phyloP scores from a whole-genome alignment of 2,888 invertebrate genomes.

The Geotrupes spiniger region DNA sequence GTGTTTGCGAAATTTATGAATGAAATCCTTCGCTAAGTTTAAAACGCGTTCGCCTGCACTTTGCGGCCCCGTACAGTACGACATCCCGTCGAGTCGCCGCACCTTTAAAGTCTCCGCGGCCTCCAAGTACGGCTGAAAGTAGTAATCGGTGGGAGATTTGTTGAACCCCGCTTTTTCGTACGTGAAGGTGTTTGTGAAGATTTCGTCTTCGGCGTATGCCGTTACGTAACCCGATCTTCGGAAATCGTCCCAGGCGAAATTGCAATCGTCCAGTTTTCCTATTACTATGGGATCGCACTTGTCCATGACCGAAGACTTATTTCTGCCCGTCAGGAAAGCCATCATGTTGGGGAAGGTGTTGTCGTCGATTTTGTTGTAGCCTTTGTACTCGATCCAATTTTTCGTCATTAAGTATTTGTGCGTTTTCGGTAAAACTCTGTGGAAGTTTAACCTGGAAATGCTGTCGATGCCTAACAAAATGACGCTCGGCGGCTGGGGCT shows the following conservation, averaged over 20 bases:
- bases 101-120: slow-evolving; percentile 52
- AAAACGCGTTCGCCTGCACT: slow-evolving; percentile 66
- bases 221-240: slow-evolving; percentile 70
- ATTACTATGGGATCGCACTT: slow-evolving; percentile 53
- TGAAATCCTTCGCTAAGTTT: slow-evolving; percentile 67
- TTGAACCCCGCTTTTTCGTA: slow-evolving; percentile 70
- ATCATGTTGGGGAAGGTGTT: slow-evolving; percentile 89
- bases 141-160: slow-evolving; percentile 76
- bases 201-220: slow-evolving; percentile 76
- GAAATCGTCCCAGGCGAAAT: slow-evolving; percentile 77
- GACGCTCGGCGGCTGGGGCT: slow-evolving; percentile 56
- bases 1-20: slow-evolving; percentile 57
- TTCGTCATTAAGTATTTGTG: slow-evolving; percentile 61
- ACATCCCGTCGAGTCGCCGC: slow-evolving; percentile 9
- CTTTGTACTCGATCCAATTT: slow-evolving; percentile 38
- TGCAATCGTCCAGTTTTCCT: slow-evolving; percentile 65
- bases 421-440: slow-evolving; percentile 72
- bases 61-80: slow-evolving; percentile 59
- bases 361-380: slow-evolving; percentile 68
- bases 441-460: slow-evolving; percentile 74
- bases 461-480: slow-evolving; percentile 82
- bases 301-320: slow-evolving; percentile 48
- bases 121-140: slow-evolving; percentile 70
- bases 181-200: slow-evolving; percentile 71
- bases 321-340: slow-evolving; percentile 73